Base-by-base conservation (phyloP, 2,797 vertebrate species). In the Basileuterus tristriatus region DNA sequence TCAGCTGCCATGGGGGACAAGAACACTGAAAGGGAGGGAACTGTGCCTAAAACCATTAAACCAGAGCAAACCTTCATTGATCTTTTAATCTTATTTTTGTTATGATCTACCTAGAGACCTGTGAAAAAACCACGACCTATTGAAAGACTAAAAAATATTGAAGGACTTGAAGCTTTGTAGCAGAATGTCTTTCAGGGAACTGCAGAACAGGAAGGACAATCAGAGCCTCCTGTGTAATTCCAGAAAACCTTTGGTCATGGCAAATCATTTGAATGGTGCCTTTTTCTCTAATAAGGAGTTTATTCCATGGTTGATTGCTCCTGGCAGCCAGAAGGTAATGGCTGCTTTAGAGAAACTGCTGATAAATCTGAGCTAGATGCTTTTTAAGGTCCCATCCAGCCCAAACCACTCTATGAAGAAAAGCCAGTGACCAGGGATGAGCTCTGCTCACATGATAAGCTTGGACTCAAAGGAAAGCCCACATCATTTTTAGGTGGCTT, bases 361-460 rank as follows among this genome's bases (percentile, higher is more conserved):
- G 59, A n/a, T 52, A 65, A 90, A 72, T 32, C 24, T 46, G 34
- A 41, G 1, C 3, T 68, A 14, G n/a, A 17, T n/a, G n/a, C 6
- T 27, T 30, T 64, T 39, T 20, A 32, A 71, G 10, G 44, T 46
- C 12, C 12, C 34, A 24, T 44, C 44, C 50, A 83, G 7, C 9
- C 37, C n/a, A 83, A 50, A 39, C 9, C 37, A 39, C 6, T 13
- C 44, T 12, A 1, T 3, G 46, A 58, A 68, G 34, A 67, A 74
- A 56, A 80, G 4, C 22, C 60, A 60, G 12, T 4, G 24, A 18
- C 30, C 37, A 18, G 0, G 6, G 46, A 20, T 30, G 27, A 84
- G 23, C 26, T 53, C 55, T 69, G 69, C 30, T 86, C 15, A 4
- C 0, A 0, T 6, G 9, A 4, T 11, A 29, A 69, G 34, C 5